Base-by-base conservation (phyloP, 2,888 invertebrate species). In the Unio pictorum region DNA sequence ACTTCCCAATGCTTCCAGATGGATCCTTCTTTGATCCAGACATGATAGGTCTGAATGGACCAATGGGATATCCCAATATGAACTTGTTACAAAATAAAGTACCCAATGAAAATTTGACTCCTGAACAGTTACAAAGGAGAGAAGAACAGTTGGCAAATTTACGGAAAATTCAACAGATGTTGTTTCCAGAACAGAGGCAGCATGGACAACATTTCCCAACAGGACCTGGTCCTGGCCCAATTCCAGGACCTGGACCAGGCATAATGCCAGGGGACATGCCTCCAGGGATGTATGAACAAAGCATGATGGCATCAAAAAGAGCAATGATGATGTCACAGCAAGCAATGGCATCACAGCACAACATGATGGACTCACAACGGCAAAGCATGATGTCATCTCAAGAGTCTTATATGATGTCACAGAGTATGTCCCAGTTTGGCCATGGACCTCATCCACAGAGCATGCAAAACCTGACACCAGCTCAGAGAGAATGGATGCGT, bases 141-240 rank as follows among this genome's bases (percentile, higher is more conserved):
- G 97, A 97, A 90, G 96, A 96, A 86, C 95, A 97, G 86, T 91
- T 98, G 65, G 97, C 97, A 7, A 96, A 95, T 73, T 93, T 98
- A 75, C 91, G 95, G 75, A 96, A 97, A 92, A 96, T 98, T 94
- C 95, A 97, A 84, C 95, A 96, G 89, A 94, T 96, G 92, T 91
- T 98, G 69, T 96, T 96, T 91, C 96, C 96, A 0, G 96, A 96
- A 68, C 80, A 84, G 68, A 73, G 79, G 63, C 78, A 77, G 67
- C 81, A 78, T 66, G 82, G 84, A 64, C 73, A 76, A 64, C 71
- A 81, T 3, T 78, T 74, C 66, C 79, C 72, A 8, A 79, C 81
- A 23, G 83, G 81, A 8, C 80, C 78, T 6, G 81, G 81, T 17
- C 81, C 74, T 20, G 81, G 78, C 7, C 64, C 66, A 4, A 72